Base-by-base conservation (phyloP, 2,797 vertebrate genomes). In the Podarcis lilfordi region DNA sequence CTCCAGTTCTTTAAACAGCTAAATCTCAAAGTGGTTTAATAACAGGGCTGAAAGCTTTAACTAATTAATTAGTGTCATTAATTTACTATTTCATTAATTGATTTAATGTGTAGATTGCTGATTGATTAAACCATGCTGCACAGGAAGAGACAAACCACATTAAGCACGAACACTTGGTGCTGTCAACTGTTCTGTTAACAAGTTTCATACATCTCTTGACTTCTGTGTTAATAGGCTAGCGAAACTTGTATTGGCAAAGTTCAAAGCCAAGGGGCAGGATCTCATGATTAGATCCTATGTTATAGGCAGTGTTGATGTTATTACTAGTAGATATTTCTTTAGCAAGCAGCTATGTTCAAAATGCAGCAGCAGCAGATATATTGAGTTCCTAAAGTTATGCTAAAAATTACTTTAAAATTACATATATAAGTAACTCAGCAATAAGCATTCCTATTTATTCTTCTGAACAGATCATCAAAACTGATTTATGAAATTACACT, bases 41-140 rank as follows among this genome's bases (percentile, higher is more conserved):
- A 87, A 82, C 66, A 85, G 59, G 45, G 71, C 45, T 86, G 78
- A 86, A 82, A 85, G 88, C 83, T 85, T 86, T 82, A 68, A 79
- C 83, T 89, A 85, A 85, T 86, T 86, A 89, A 89, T 81, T 86
- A 74, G 50, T 32, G 35, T 83, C 80, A 89, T 89, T 89, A 86
- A 88, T 55, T 5, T 83, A 69, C 66, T n/a, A 89, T 40, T 43
- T 71, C 19, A n/a, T 75, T 68, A 89, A 45, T 0, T 75, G 80
- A 64, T 64, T 81, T 84, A 45, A 86, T 17, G 78, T 77, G 37
- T 77, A 59, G 80, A 86, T 88, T 66, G 69, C 40, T 83, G 80
- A 88, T 75, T 83, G 82, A 82, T 87, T 88, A 88, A 88, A 79
- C 35, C 74, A 71, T 82, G 37, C 19, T 68, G 72, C 71, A 76